These are phyloP conservation scores for Chromobotia macracanthus DNA, from an alignment of 2,797 vertebrate genomes.

Conservation along the genomic window DNA sequence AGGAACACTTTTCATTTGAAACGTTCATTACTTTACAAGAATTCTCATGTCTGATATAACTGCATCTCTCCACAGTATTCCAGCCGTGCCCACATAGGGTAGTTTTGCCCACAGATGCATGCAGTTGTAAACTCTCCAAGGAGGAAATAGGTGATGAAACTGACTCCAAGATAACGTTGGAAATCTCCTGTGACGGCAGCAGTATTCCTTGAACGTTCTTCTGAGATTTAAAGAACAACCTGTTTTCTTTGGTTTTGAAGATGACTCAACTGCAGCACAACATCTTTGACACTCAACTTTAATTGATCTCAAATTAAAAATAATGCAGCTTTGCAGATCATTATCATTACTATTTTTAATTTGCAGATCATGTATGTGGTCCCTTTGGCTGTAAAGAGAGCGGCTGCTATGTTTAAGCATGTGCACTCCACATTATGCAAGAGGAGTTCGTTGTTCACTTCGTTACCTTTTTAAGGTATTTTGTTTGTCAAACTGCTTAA, in stretches of 20 bases:
- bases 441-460: neutral
- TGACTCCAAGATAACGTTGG: neutral
- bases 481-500: neutral
- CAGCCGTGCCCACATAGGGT: neutral
- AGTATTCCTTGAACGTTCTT: conserved; percentile 13
- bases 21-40: neutral
- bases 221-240: neutral
- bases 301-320: neutral
- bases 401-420: neutral
- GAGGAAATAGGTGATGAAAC: conserved; percentile 67
- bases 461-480: neutral
- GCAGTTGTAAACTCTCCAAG: conserved; percentile 67
- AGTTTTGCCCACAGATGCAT: conserved; percentile 12
- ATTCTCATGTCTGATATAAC: neutral
- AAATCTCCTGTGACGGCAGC: neutral
- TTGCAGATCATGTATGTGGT: neutral
- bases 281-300: neutral
- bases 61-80: conserved; percentile 55
- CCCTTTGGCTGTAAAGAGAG: neutral
- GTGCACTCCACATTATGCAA: neutral
- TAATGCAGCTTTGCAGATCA: neutral
- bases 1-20: too few species aligned
- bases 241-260: neutral
- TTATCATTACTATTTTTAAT: too few species aligned
- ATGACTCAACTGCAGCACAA: neutral